These are phyloP conservation scores for Oophaga pumilio DNA, from an alignment of 2,113 vertebrate genomes.

Conservation along the genomic window DNA sequence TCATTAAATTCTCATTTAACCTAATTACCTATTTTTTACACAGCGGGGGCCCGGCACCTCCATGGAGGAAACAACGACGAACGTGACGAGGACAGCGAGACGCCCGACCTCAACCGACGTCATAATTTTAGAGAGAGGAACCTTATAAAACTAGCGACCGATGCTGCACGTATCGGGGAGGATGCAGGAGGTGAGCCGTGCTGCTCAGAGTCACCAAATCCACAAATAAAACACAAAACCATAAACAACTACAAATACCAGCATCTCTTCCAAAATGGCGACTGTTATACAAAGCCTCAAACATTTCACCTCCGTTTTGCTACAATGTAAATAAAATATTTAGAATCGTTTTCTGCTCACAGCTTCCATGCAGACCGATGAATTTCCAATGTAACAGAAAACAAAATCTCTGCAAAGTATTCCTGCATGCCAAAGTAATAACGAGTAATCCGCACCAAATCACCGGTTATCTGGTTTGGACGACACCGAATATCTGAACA, in stretches of 20 bases:
- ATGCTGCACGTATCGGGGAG: too few species aligned
- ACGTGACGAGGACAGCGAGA: not conserved
- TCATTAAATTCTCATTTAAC: slow-evolving; percentile 45
- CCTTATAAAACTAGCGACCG: too few species aligned
- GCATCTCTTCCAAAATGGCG: not conserved
- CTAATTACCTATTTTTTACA: slow-evolving; percentile 24
- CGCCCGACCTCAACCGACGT: not conserved
- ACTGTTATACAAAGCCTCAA: not conserved
- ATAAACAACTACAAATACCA: too few species aligned
- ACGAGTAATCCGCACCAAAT: not conserved
- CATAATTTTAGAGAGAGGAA: not conserved
- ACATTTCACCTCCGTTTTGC: too few species aligned
- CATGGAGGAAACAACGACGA: not conserved
- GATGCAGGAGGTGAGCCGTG: too few species aligned
- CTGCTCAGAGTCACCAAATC: too few species aligned
- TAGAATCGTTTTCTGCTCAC: too few species aligned
- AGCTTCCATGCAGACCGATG: too few species aligned
- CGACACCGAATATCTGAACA: not conserved
- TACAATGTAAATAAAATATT: too few species aligned
- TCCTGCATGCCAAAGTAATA: not conserved
- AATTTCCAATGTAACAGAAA: not conserved
- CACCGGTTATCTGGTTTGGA: not conserved
- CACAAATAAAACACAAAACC: too few species aligned
- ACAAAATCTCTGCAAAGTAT: not conserved
- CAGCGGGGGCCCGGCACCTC: not conserved